Base-by-base conservation (phyloP, 1,140 invertebrate species). In the Calycopis cecrops region DNA sequence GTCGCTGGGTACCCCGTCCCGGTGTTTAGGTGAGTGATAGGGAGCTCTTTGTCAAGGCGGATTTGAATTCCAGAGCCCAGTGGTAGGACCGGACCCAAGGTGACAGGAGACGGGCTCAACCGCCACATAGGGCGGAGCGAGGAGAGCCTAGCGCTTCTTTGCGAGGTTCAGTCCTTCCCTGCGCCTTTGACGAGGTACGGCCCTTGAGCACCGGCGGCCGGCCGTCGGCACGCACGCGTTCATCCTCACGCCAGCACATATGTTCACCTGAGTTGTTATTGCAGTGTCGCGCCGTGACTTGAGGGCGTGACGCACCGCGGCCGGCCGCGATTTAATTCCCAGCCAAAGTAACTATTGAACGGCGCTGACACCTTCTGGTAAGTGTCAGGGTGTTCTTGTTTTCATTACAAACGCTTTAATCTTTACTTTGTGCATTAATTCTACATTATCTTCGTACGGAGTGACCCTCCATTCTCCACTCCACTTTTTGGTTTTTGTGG, bases 161-260 rank as follows among this genome's bases (percentile, higher is more conserved):
- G 92, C 69, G 91, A 92, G 65, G 92, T 91, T 44, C 92, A 93
- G 83, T 91, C 91, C 60, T 92, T 90, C 79, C 92, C 92, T 54
- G 90, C 91, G 60, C 92, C 92, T 68, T 78, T 90, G 62, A 76
- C 72, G 70, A 85, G 82, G 82, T 81, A 81, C 61, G 75, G 59
- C 68, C 54, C 69, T 52, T 49, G 55, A 55, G 47, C 47, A 53
- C 14, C 52, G 52, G 60, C 55, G 74, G 72, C 70, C 73, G 78
- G 76, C 73, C 79, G 78, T 37, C 63, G 71, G 73, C 73, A 74
- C 74, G 85, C 85, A 84, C 85, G 85, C 85, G 79, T 84, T 86
- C 84, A 87, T 85, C 65, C 69, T 81, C 77, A 79, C 75, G 73
- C 75, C 77, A 71, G 68, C 68, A 65, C 64, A 63, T 81, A 69